phyloP scores from a whole-genome alignment of 2,797 vertebrate species.

The Crax fasciolata region DNA sequence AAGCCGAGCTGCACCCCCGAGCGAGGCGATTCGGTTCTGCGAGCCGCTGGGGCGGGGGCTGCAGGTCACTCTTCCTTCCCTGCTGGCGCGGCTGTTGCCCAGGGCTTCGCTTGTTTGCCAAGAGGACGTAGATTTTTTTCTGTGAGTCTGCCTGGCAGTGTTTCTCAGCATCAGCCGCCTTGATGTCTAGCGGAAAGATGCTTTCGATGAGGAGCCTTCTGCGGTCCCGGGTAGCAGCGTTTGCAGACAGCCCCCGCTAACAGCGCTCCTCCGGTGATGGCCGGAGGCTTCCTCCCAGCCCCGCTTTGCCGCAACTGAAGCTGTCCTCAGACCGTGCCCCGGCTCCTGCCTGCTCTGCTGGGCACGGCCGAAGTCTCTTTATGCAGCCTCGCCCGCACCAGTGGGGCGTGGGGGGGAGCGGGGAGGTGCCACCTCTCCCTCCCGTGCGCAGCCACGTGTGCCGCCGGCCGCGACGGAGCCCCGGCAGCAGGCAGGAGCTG shows the following conservation, averaged over 20 bases:
- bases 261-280: background rate
- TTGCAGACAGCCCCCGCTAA: background rate
- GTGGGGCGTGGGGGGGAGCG: background rate
- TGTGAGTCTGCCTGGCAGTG: too few relatives aligned
- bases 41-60: background rate
- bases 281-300: background rate
- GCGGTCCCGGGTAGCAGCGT: background rate
- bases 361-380: background rate
- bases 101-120: background rate
- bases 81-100: background rate
- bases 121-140: background rate
- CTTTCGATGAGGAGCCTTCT: background rate
- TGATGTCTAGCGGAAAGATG: background rate
- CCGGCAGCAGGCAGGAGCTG: background rate
- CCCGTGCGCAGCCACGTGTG: background rate
- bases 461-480: background rate
- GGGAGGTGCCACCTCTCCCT: background rate
- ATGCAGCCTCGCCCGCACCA: background rate
- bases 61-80: background rate
- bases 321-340: background rate
- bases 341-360: background rate
- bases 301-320: background rate
- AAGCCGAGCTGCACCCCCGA: background rate
- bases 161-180: background rate
- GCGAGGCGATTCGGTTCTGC: rapidly evolving